Evolutionary conservation across 2,113 vertebrate species (phyloP).

Genomic region (Catagonus wagneri): DNA sequence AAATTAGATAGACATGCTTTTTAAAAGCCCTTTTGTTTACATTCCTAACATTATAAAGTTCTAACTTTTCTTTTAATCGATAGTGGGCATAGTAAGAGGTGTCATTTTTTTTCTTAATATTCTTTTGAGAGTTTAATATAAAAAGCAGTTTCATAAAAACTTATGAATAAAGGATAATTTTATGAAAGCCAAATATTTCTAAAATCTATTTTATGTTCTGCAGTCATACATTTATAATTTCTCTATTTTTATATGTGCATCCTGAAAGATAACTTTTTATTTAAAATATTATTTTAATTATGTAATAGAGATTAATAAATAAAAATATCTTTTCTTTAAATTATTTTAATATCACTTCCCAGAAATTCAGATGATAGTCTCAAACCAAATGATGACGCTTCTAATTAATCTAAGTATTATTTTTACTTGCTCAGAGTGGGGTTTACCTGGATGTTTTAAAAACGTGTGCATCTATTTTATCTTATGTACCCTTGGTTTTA

Average conservation of each 20-base stretch:
- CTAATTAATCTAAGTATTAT: slow-evolving; percentile 11
- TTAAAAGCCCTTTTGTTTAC: slow-evolving; percentile 21
- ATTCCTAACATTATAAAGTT: neutral
- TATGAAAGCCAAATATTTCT: slow-evolving; percentile 45
- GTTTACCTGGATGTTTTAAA: neutral
- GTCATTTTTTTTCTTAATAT: slow-evolving; percentile 49
- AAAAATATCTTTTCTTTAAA: neutral
- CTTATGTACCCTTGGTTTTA: neutral
- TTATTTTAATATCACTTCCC: neutral
- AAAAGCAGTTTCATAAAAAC: slow-evolving; percentile 36
- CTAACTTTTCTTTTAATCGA: slow-evolving; percentile 50
- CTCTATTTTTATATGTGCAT: neutral
- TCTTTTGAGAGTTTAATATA: slow-evolving; percentile 52
- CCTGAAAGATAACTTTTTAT: neutral
- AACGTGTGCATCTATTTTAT: neutral
- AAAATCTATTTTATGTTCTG: neutral
- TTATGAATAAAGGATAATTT: slow-evolving; percentile 53
- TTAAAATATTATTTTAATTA: slow-evolving; percentile 23
- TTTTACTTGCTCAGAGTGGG: neutral
- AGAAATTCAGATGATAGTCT: neutral
- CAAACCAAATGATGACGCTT: neutral
- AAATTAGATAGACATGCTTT: slow-evolving; percentile 13
- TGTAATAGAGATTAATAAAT: slow-evolving; percentile 38
- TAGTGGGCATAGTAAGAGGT: neutral
- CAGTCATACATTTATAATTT: neutral